Conservation (phyloP, 2,113 vertebrate species). For the Sus scrofa region DNA sequence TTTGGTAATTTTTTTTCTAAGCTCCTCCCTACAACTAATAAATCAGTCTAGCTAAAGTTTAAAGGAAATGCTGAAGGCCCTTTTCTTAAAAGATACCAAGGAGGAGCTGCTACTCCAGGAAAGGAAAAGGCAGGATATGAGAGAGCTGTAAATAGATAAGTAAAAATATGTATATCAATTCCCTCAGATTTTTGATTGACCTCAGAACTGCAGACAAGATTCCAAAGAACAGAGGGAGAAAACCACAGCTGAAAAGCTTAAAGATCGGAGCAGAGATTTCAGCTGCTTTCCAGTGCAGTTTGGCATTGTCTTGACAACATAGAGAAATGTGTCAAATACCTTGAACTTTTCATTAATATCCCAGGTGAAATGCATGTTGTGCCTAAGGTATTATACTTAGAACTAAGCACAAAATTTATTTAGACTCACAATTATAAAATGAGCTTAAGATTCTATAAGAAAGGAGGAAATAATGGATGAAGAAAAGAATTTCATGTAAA, state of each 20-base stretch:
- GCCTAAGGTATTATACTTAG: background rate
- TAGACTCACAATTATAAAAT: background rate
- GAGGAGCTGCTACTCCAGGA: too few relatives aligned
- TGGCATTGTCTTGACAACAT: background rate
- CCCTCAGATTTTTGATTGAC: background rate
- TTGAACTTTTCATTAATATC: background rate
- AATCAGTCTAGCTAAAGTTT: background rate
- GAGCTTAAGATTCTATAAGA: background rate
- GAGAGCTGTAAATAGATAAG: background rate
- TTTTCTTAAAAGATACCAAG: too few relatives aligned
- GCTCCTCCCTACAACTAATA: background rate
- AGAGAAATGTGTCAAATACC: background rate
- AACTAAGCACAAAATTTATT: background rate
- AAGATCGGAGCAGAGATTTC: background rate
- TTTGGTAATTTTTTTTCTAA: background rate
- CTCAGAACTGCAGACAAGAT: background rate
- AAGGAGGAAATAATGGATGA: background rate
- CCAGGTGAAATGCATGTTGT: background rate
- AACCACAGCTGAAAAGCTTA: background rate
- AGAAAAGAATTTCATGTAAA: background rate
- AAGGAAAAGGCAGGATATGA: too few relatives aligned
- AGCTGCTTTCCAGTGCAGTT: too few relatives aligned
- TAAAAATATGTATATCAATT: background rate
- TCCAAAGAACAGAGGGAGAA: background rate
- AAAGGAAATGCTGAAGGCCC: background rate